phyloP scores from a whole-genome alignment of 2,797 vertebrate species.

The Scolopax bukidnonensis region DNA sequence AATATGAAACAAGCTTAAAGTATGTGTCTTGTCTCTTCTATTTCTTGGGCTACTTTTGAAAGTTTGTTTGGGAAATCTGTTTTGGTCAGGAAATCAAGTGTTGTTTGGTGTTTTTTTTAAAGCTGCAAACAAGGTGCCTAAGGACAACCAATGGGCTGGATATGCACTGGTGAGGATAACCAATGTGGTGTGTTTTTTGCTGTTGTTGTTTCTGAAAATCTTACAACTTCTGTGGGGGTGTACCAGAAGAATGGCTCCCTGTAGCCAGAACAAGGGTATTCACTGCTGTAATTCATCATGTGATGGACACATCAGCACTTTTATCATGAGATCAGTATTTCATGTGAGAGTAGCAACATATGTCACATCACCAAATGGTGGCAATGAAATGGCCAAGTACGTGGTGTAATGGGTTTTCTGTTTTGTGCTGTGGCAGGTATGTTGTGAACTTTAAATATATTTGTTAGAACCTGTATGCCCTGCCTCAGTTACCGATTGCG shows the following conservation, averaged over 20 bases:
- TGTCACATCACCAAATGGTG: not conserved
- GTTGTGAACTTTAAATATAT: not conserved
- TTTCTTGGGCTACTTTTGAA: not conserved
- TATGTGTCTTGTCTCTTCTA: not conserved
- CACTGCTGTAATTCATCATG: not conserved
- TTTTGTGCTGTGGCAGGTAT: not conserved
- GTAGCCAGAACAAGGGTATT: not conserved
- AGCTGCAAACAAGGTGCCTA: not conserved
- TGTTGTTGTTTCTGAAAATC: not conserved
- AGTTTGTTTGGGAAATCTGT: not conserved
- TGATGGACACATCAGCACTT: not conserved
- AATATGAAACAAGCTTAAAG: not conserved
- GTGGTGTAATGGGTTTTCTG: not conserved
- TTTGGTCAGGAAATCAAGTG: not conserved
- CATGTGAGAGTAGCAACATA: not conserved
- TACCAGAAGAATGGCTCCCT: not conserved
- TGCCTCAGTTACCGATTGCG: not conserved
- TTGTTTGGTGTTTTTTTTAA: not conserved
- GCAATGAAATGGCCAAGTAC: not conserved
- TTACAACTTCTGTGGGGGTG: not conserved
- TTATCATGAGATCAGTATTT: not conserved
- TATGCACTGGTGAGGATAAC: not conserved
- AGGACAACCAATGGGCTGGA: not conserved
- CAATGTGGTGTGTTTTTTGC: not conserved
- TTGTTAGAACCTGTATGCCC: not conserved